Evolutionary conservation across 2,888 invertebrate genomes (phyloP), one percentile per base, ranked within the genome.

Genomic region (Caenorhabditis panamensis): DNA sequence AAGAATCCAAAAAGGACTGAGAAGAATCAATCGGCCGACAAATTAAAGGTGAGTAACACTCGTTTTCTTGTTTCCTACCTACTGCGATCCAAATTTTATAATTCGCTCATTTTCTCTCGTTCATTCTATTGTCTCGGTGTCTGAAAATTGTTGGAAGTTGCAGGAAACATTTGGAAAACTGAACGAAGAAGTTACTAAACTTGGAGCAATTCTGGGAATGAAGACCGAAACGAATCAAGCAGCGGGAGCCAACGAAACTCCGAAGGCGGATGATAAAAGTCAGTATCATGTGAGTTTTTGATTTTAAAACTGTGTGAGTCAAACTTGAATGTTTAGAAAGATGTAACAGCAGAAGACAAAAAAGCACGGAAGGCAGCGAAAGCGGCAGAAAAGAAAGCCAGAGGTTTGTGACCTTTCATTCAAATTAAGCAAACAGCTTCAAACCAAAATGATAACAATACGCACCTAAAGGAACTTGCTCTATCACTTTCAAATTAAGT

Each of bases 351-450:
- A 8, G 84, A 84, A 6, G 84, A 84, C 24, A 84, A 84, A 36
- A 76, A 83, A 54, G 77, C 72, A 9, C 82, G 82, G 51, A 75
- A 84, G 66, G 76, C 76, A n/a, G 81, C 82, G 3, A 86, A 86
- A 54, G 86, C 84, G 2, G 86, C 84, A 0, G 84, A 79, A 49
- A 86, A 86, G 26, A 84, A 84, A 24, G 84, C 79, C 5, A 79
- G 79, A 78, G 84, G 82, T 84, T 18, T 3, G 49, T 54, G n/a
- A n/a, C n/a, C n/a, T n/a, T n/a, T n/a, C n/a, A n/a, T n/a, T n/a
- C n/a, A n/a, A n/a, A n/a, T n/a, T n/a, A n/a, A n/a, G n/a, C n/a
- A n/a, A n/a, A n/a, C n/a, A n/a, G n/a, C n/a, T n/a, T n/a, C n/a
- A n/a, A n/a, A n/a, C n/a, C n/a, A n/a, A n/a, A n/a, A n/a, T n/a